Base-by-base conservation (phyloP, 1,140 invertebrate species). In the Macrocentrus cingulum region DNA sequence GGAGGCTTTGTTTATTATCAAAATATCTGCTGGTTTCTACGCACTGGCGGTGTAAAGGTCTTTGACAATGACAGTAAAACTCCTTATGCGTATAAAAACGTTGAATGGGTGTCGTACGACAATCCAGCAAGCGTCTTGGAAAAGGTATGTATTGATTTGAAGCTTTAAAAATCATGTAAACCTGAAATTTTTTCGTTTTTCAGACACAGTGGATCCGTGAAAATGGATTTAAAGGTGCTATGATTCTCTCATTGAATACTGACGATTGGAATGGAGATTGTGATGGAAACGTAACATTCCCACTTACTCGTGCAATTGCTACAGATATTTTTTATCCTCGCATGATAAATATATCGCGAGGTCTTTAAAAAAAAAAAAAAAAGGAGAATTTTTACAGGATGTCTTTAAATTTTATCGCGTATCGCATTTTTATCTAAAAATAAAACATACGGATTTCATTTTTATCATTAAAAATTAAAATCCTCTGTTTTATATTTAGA, bases 81-180 rank as follows among this genome's bases (percentile, higher is more conserved):
- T 13, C 92, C 93, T 1, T 97, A 93, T 79, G 81, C 89, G 2
- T 88, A 86, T 53, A 84, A 83, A 44, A 79, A 82, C 29, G 77
- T 80, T 3, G 90, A 95, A 69, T 98, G 95, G 95, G 85, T 96
- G 42, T 93, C 93, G 0, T 97, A 88, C 72, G 95, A 97, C 61
- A 85, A 93, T 71, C 75, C 81, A 2, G 69, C 81, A 29, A 97
- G 92, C 76, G 78, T 92, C 0, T 80, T 70, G 50, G 84, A 84
- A 66, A 95, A 95, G 77, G 85, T 87, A 75, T 67, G 36, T 45
- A 39, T 34, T 45, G 61, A 55, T 62, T 62, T 56, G 15, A n/a
- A n/a, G 13, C n/a, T n/a, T n/a, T n/a, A n/a, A n/a, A n/a, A n/a
- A n/a, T n/a, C n/a, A n/a, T n/a, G n/a, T n/a, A n/a, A n/a, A n/a